phyloP scores from a whole-genome alignment of 1,140 invertebrate genomes.

The Leptonema lineaticorne region DNA sequence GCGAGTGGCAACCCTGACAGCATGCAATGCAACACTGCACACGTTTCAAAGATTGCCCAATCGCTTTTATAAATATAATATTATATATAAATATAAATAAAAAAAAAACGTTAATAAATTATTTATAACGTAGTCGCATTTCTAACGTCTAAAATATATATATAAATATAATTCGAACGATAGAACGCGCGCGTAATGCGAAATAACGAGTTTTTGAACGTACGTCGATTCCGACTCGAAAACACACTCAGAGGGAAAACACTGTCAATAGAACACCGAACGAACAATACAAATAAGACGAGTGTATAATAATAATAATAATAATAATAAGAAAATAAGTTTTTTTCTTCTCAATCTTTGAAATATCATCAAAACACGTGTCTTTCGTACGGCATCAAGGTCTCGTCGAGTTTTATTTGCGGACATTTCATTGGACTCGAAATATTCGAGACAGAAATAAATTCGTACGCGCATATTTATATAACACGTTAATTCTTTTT shows the following conservation, averaged over 20 bases:
- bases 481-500: background rate
- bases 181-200: no score
- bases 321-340: background rate
- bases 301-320: background rate
- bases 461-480: background rate
- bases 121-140: no score
- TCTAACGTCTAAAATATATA: no score
- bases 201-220: background rate
- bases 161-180: no score
- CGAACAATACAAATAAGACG: no score
- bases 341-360: background rate
- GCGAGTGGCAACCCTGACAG: no score
- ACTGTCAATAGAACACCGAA: no score
- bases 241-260: background rate
- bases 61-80: no score
- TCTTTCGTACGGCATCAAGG: background rate
- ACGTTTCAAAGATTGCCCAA: no score
- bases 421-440: background rate
- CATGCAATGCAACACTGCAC: no score
- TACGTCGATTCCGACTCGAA: background rate
- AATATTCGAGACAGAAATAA: constrained; percentile 3
- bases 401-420: constrained; percentile 9
- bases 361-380: background rate
- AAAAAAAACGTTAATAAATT: no score
- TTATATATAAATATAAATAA: no score